Base-by-base conservation (phyloP, 2,888 invertebrate species). In the Blomia tropicalis region DNA sequence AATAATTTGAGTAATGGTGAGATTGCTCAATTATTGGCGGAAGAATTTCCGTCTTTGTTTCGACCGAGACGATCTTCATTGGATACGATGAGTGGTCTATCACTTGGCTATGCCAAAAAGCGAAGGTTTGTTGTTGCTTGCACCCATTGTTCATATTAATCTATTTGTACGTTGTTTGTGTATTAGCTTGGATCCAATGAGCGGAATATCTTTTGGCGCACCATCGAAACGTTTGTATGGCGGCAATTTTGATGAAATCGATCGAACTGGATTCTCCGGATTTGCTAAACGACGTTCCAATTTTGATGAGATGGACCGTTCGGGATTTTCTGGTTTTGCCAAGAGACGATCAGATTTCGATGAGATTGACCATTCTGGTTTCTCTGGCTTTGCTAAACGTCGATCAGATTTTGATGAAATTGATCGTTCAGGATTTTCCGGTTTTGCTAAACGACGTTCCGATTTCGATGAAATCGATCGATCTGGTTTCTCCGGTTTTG, bases 151-250 rank as follows among this genome's bases (percentile, higher is more conserved):
- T 27, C 30, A 3, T 31, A 23, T 36, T 17, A 53, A 41, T 58
- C 22, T 23, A 44, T 60, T 56, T 36, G 27, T 36, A 36, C 17
- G 36, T 11, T 36, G 36, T 36, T 7, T 36, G 36, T 56, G n/a
- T 27, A 44, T 72, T 71, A 66, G 75, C 29, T 58, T 65, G 53
- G 65, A 65, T 59, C 54, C 64, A 32, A 54, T 65, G 63, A 65
- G 61, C n/a, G 76, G 76, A 2, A 70, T 71, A 44, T 72, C 73
- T 4, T 75, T 76, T 64, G 77, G 76, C 27, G 69, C 71, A 53
- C 71, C 70, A 64, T 76, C 77, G 68, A 79, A 79, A 69, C 71
- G 73, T 44, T 77, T 68, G 76, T 76, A 66, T 77, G 77, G 63
- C 67, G 67, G 71, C 27, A 68, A 69, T 31, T 66, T 65, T 32